phyloP scores from a whole-genome alignment of 2,797 vertebrate species.

The Ambastaia sidthimunki region DNA sequence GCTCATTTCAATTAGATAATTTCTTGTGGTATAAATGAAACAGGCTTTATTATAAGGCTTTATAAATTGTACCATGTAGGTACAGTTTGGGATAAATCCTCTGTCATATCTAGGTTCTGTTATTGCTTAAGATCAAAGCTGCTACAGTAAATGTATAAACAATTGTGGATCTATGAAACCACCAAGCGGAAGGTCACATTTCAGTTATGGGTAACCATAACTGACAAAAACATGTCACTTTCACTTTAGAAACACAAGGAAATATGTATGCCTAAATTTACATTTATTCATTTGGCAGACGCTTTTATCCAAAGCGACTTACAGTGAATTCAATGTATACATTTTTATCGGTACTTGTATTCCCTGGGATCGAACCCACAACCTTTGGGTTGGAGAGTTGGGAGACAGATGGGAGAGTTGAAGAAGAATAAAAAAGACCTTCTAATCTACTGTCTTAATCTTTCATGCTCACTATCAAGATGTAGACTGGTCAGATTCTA shows the following conservation, averaged over 20 bases:
- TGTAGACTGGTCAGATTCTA: too few species aligned
- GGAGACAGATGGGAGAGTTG: neutral
- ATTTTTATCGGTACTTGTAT: too few species aligned
- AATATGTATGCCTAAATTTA: too few species aligned
- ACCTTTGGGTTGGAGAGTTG: too few species aligned
- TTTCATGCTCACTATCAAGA: neutral
- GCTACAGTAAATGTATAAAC: neutral
- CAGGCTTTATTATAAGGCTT: constrained; percentile 20
- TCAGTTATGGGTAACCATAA: too few species aligned
- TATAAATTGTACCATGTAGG: neutral
- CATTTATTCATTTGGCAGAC: too few species aligned
- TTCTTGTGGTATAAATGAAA: neutral
- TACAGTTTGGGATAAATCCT: neutral
- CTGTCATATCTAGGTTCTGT: neutral
- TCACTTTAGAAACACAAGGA: too few species aligned
- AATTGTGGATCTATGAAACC: neutral
- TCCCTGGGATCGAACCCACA: too few species aligned
- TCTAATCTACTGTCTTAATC: neutral
- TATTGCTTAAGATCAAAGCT: constrained; percentile 2
- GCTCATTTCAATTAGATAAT: neutral
- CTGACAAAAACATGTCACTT: too few species aligned
- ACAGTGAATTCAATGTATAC: too few species aligned
- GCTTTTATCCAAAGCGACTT: too few species aligned
- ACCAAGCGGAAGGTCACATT: too few species aligned
- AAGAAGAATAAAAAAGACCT: neutral